Conservation (phyloP, 2,888 invertebrate genomes). For the Buathra laborator region DNA sequence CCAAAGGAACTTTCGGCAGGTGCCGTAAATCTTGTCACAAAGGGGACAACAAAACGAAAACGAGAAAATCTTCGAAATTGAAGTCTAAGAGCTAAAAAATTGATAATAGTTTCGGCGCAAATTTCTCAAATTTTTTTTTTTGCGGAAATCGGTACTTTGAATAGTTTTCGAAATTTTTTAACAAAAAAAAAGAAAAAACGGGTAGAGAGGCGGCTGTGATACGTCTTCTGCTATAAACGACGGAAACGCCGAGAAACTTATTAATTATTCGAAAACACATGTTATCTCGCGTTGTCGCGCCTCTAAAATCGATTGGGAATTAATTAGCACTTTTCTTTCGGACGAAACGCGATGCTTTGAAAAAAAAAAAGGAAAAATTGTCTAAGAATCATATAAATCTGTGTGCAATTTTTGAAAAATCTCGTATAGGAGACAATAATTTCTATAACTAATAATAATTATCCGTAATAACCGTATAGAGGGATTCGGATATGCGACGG, state of each 20-base stretch:
- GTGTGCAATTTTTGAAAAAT: conserved; percentile 14
- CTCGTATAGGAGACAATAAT: conserved; percentile 13
- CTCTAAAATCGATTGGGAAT: background rate
- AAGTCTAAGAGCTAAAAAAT: conserved; percentile 68
- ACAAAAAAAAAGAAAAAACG: background rate
- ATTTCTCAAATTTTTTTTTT: conserved; percentile 3
- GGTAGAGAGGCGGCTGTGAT: conserved; percentile 55
- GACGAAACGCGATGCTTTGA: conserved; percentile 42
- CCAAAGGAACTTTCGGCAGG: conserved; percentile 68
- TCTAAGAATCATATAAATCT: background rate
- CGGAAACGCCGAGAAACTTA: conserved; percentile 50
- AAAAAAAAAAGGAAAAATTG: background rate
- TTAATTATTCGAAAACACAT: conserved; percentile 22
- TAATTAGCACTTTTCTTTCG: conserved; percentile 1
- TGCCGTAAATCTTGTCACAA: conserved; percentile 70
- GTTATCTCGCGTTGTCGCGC: background rate
- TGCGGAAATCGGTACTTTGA: background rate
- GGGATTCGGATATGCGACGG: conserved; percentile 54
- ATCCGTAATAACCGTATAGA: background rate
- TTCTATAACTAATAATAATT: conserved; percentile 14
- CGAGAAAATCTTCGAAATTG: conserved; percentile 73
- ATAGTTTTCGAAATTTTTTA: background rate
- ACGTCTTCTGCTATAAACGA: conserved; percentile 26
- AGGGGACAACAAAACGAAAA: conserved; percentile 73
- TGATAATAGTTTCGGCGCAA: background rate